Base-by-base conservation (phyloP, 1,140 invertebrate species). In the Drosophila burlai region DNA sequence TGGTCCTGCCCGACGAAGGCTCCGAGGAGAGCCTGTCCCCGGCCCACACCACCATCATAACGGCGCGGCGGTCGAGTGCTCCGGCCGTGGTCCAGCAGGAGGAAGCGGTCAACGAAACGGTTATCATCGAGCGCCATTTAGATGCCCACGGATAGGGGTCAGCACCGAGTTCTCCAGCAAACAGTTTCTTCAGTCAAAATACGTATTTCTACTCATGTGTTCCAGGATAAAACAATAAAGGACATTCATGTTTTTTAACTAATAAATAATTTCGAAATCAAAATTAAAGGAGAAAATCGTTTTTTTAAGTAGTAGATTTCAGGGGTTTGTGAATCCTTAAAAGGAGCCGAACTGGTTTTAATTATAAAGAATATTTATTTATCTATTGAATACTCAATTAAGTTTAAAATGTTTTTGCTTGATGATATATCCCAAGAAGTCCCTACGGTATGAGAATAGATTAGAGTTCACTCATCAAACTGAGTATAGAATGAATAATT, bases 1-100 rank as follows among this genome's bases (percentile, higher is more conserved):
- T 91, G 9, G 46, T 92, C 21, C 49, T 63, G 9, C 29, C 24
- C 5, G 72, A 42, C 5, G 65, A 11, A 6, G 54, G 55, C 26
- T 78, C 90, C 2, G 91, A 91, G 46, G 67, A 52, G n/a, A 92
- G 84, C 45, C 10, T 92, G 8, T 92, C 91, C 3, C 91, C 91
- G 13, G 82, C 84, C 7, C 81, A 84, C 29, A 92, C 91, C 4
- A 87, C 91, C 31, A 92, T 92, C 29, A 55, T 89, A 15, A 90
- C 85, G 15, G 85, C 71, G n/a, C 57, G 85, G 7, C 45, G 85
- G 15, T 60, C 81, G 0, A 83, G 84, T 78, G 83, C 83, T 4
- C 84, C 83, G 31, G 77, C 77, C 16, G 45, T 49, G 42, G 46
- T 89, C 36, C 71, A 82, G 10, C 54, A 40, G 47, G 43, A 47